These are phyloP conservation scores for Scaptodrosophila latifasciaeformis DNA, from an alignment of 2,888 invertebrate species.

Conservation along the genomic window DNA sequence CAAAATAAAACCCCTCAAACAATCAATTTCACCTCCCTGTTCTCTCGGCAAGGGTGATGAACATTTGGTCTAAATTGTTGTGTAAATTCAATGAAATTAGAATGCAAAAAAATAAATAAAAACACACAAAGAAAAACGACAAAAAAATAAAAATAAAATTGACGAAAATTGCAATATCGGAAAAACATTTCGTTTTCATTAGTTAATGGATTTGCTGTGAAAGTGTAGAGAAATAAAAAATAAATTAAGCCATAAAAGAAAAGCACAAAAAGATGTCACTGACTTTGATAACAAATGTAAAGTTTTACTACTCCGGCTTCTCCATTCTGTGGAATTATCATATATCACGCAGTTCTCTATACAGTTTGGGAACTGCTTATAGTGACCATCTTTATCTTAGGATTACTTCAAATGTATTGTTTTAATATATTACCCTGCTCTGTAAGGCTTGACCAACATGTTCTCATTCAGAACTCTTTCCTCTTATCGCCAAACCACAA, in stretches of 20 bases:
- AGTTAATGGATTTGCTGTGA: slow-evolving; percentile 48
- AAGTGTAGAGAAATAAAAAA: not conserved
- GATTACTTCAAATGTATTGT: no score
- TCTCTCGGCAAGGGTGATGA: slow-evolving; percentile 26
- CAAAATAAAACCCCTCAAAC: not conserved
- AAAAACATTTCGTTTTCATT: slow-evolving; percentile 39
- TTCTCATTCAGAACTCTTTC: no score
- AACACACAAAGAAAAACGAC: slow-evolving; percentile 28
- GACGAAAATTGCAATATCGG: slow-evolving; percentile 17
- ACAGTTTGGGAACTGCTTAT: no score
- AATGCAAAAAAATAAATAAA: slow-evolving; percentile 44
- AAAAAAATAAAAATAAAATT: slow-evolving; percentile 28
- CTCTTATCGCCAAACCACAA: no score
- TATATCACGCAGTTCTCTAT: no score
- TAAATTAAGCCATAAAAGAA: not conserved
- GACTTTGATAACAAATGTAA: not conserved
- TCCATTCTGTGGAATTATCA: no score
- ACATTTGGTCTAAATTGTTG: slow-evolving; percentile 55
- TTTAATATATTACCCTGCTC: no score
- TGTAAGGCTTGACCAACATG: no score
- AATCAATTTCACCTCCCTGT: slow-evolving; percentile 20
- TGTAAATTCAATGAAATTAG: slow-evolving; percentile 62
- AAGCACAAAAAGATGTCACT: no score
- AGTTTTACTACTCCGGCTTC: no score
- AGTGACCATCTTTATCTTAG: no score